Conservation (phyloP, 2,888 invertebrate genomes). For the Latheticus oryzae region DNA sequence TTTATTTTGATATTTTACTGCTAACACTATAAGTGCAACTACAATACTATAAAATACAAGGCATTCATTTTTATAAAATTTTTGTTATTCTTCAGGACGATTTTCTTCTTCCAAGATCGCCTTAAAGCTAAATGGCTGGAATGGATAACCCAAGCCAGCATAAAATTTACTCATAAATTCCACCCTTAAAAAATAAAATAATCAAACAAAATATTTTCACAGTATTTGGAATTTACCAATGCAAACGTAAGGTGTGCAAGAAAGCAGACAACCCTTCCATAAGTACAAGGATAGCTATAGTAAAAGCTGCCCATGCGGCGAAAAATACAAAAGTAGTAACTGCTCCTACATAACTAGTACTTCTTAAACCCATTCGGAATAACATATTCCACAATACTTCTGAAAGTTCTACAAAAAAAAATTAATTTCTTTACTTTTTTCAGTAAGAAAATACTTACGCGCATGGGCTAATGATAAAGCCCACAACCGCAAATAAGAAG, state of each 20-base stretch:
- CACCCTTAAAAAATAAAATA: conserved; percentile 73
- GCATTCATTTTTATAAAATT: background rate
- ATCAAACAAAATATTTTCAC: conserved; percentile 4
- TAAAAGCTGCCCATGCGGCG: conserved; percentile 82
- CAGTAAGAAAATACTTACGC: conserved; percentile 72
- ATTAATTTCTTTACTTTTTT: too few relatives aligned
- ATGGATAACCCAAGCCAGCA: conserved; percentile 82
- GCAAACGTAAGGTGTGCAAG: conserved; percentile 87
- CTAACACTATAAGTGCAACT: conserved; percentile 11
- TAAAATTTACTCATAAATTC: conserved; percentile 91
- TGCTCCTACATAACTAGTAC: conserved; percentile 63
- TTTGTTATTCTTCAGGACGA: conserved; percentile 58
- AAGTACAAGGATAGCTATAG: conserved; percentile 83
- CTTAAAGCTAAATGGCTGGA: conserved; percentile 89
- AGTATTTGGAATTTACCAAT: conserved; percentile 73
- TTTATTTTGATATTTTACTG: conserved; percentile 24
- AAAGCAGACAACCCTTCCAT: conserved; percentile 95
- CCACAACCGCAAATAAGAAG: conserved; percentile 96
- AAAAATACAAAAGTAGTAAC: conserved; percentile 75
- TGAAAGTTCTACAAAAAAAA: conserved; percentile 52
- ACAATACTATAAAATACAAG: conserved; percentile 15
- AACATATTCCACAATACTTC: conserved; percentile 59
- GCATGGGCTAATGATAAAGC: conserved; percentile 96
- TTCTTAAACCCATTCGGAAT: conserved; percentile 46
- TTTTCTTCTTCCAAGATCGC: conserved; percentile 74